phyloP scores from a whole-genome alignment of 2,888 invertebrate species.

The Apotomis betuletana region DNA sequence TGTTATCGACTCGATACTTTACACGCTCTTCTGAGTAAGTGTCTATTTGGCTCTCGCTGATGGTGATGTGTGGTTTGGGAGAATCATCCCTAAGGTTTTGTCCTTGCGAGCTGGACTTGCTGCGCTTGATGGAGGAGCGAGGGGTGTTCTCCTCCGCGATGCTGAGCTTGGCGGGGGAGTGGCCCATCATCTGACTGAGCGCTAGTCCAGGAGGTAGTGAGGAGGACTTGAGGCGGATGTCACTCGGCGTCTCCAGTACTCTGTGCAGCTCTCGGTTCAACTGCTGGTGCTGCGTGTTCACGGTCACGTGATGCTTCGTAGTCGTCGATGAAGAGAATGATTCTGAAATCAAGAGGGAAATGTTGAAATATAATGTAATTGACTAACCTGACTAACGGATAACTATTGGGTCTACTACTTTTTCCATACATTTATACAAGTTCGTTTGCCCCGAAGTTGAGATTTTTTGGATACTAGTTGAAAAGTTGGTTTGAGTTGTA shows the following conservation, averaged over 20 bases:
- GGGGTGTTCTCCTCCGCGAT: slow-evolving; percentile 74
- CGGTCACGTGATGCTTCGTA: slow-evolving; percentile 73
- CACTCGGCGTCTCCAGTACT: slow-evolving; percentile 73
- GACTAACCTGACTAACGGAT: no score
- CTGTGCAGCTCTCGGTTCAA: slow-evolving; percentile 71
- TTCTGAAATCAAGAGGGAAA: slow-evolving; percentile 63
- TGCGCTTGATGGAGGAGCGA: slow-evolving; percentile 76
- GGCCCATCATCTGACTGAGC: slow-evolving; percentile 76
- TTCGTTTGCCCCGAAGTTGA: no score
- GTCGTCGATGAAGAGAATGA: slow-evolving; percentile 81
- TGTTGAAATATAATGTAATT: neutral
- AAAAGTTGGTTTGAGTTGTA: neutral
- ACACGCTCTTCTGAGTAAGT: slow-evolving; percentile 68
- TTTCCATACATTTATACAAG: no score
- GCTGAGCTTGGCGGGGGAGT: slow-evolving; percentile 80
- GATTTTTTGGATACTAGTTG: no score
- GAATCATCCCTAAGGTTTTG: slow-evolving; percentile 68
- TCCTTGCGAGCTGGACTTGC: slow-evolving; percentile 80
- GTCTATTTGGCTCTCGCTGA: slow-evolving; percentile 55
- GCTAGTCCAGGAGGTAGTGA: slow-evolving; percentile 86
- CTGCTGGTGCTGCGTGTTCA: slow-evolving; percentile 73
- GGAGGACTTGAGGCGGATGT: slow-evolving; percentile 85
- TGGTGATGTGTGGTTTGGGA: slow-evolving; percentile 55
- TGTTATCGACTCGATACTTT: slow-evolving; percentile 70
- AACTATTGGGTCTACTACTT: no score